Conservation (phyloP, 2,888 invertebrate species). For the Brachyptera risi region DNA sequence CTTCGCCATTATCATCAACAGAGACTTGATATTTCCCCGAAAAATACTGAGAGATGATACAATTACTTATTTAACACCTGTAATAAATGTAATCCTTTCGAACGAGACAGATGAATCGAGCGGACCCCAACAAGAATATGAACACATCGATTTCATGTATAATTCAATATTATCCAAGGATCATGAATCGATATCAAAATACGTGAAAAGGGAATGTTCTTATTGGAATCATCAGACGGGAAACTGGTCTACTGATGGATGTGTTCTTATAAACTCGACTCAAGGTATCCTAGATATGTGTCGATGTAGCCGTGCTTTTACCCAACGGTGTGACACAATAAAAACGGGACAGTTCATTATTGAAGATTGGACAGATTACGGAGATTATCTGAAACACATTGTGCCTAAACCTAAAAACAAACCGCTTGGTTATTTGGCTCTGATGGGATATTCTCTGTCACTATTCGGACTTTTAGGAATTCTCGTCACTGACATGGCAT, state of each 20-base stretch:
- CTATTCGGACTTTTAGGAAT: not conserved
- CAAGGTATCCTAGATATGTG: not conserved
- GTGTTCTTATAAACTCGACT: not conserved
- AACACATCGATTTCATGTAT: not conserved
- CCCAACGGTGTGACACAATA: not conserved
- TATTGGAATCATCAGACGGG: not conserved
- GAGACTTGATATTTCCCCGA: not conserved
- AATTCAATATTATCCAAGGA: not conserved
- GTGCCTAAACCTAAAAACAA: not conserved
- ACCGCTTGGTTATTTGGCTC: not conserved
- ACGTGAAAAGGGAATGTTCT: not conserved
- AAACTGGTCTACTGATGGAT: not conserved
- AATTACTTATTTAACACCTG: not conserved
- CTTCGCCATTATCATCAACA: not conserved
- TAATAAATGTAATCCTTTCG: not conserved
- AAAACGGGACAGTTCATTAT: not conserved
- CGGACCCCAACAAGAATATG: not conserved
- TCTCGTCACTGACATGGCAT: not conserved
- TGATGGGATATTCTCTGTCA: not conserved
- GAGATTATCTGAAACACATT: not conserved
- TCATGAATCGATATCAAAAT: not conserved
- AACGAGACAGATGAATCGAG: not conserved
- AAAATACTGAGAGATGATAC: not conserved
- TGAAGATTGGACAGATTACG: not conserved
- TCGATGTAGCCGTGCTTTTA: not conserved